Conservation (phyloP, 2,797 vertebrate species). For the Sebastes iracundus region DNA sequence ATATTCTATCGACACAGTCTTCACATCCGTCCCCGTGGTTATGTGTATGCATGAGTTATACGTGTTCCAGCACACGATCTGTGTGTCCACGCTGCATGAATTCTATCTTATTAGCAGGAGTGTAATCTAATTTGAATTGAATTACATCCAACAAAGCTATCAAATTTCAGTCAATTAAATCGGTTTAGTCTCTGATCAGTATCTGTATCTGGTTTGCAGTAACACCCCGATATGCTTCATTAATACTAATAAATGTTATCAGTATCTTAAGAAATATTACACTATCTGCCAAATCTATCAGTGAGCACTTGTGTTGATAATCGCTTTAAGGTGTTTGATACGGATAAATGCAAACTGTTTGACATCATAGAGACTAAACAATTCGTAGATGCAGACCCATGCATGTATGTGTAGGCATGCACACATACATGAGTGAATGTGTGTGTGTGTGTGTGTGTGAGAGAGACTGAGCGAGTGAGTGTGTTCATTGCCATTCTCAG, state of each 20-base stretch:
- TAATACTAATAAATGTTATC: conserved; percentile 33
- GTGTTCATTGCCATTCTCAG: conserved; percentile 64
- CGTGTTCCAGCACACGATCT: conserved; percentile 17
- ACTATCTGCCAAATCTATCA: background rate
- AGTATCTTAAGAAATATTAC: background rate
- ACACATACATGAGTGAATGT: conserved; percentile 1
- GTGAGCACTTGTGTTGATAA: background rate
- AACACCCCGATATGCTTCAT: conserved; percentile 11
- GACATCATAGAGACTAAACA: background rate
- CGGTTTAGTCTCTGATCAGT: conserved; percentile 46
- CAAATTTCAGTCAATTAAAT: conserved; percentile 47
- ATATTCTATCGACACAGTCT: conserved; percentile 19
- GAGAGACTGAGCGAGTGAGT: background rate
- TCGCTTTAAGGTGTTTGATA: background rate
- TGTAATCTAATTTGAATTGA: conserved; percentile 54
- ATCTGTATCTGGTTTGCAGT: conserved; percentile 52
- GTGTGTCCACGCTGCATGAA: conserved; percentile 38
- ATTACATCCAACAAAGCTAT: conserved; percentile 51
- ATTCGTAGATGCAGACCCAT: background rate
- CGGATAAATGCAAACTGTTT: background rate
- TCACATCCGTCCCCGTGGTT: conserved; percentile 7
- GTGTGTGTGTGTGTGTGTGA: conserved; percentile 9
- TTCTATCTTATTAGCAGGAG: conserved; percentile 41
- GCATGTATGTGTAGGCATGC: conserved; percentile 24
- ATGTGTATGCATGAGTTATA: conserved; percentile 18